Evolutionary conservation across 2,113 vertebrate species (phyloP).

Genomic region (Clarias gariepinus): DNA sequence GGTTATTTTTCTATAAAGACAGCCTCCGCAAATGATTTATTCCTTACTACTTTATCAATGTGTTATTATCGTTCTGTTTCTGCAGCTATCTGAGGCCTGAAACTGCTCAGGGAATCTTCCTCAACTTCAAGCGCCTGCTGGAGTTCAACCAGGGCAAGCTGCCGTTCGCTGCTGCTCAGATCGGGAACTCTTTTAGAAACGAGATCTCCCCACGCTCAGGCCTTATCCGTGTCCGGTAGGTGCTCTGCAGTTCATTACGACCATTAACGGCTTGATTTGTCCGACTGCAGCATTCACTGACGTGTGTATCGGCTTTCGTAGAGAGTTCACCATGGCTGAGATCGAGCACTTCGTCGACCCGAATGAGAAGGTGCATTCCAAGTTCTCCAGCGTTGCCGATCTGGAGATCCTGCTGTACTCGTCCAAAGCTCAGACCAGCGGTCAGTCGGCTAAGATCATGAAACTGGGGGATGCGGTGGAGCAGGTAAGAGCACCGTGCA

Average conservation of each 20-base stretch:
- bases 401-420: conserved; percentile 87
- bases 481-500: conserved; percentile 74
- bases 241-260: background rate
- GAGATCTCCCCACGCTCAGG: conserved; percentile 98
- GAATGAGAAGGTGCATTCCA: conserved; percentile 90
- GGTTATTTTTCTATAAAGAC: background rate
- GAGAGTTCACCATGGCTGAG: conserved; percentile 99
- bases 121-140: conserved; percentile 97
- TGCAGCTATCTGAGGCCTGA: conserved; percentile 94
- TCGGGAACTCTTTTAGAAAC: conserved; percentile 97
- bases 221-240: conserved; percentile 93
- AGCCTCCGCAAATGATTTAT: background rate
- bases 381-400: conserved; percentile 86
- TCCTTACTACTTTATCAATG: background rate
- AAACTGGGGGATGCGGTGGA: conserved; percentile 91
- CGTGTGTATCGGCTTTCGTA: conserved; percentile 48
- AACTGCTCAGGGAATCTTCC: conserved; percentile 98
- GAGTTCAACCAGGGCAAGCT: conserved; percentile 98
- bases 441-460: conserved; percentile 90
- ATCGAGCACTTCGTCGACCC: conserved; percentile 99
- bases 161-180: conserved; percentile 97
- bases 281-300: background rate
- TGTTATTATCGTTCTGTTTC: background rate
- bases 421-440: conserved; percentile 93
- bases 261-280: background rate